A percentile compares a stretch with the other conserved stretches of the same genome.
These are phyloP conservation scores for Ondatra zibethicus DNA, from an alignment of 2,113 vertebrate genomes.

Conservation along the genomic window DNA sequence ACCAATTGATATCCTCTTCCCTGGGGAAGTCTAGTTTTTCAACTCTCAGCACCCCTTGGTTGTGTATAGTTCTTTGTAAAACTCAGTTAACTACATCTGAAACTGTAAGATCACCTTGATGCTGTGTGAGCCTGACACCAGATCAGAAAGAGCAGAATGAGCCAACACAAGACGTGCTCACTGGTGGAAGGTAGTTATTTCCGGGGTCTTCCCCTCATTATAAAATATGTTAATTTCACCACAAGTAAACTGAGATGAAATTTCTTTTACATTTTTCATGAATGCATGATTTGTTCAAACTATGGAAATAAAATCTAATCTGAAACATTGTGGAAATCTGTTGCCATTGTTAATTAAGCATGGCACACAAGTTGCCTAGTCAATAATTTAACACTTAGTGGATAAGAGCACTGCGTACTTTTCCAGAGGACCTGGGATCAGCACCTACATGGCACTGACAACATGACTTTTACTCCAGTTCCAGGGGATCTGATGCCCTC, in stretches of 20 bases:
- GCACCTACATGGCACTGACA: not conserved
- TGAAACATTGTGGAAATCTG: not conserved
- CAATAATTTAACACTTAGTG: not conserved
- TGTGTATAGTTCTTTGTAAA: not conserved
- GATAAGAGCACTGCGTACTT: not conserved
- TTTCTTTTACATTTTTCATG: not conserved
- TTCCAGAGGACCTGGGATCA: not conserved
- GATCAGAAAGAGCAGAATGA: not conserved
- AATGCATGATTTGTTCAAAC: not conserved
- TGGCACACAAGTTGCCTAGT: not conserved
- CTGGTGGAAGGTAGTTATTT: not conserved
- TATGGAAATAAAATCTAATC: constrained; percentile 26
- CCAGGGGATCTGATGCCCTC: not conserved
- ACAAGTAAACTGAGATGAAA: not conserved
- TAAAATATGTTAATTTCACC: constrained; percentile 21
- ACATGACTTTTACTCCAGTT: not conserved
- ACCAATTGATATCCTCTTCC: not conserved
- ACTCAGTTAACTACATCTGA: not conserved
- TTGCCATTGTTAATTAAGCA: not conserved
- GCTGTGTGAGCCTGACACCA: not conserved
- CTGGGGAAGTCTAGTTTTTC: not conserved
- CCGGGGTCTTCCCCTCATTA: not conserved
- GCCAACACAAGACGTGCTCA: not conserved
- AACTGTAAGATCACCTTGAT: not conserved
- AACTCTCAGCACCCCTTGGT: not conserved